Base-by-base conservation (phyloP, 2,113 vertebrate species). In the Tichodroma muraria region DNA sequence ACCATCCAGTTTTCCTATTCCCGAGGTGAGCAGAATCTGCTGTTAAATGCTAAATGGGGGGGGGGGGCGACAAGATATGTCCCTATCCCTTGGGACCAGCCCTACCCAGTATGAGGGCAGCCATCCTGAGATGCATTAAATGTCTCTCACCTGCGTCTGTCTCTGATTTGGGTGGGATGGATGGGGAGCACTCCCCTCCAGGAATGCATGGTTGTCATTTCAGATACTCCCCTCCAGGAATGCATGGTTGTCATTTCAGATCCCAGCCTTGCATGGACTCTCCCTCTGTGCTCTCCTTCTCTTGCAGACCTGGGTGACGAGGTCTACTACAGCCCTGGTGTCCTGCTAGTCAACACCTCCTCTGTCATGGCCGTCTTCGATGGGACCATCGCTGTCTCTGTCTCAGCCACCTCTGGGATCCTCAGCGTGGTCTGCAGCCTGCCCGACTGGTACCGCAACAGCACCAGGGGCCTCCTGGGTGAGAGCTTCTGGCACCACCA, bases 381-480 rank as follows among this genome's bases (percentile, higher is more conserved):
- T 0, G 95, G 92, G 8, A 23, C 60, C 38, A 14, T 96, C 0
- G 59, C 85, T 1, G 9, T 95, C 19, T 90, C 94, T 20, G 23
- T 96, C 82, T 96, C 24, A 0, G 60, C 82, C 2, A 0, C 19
- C 64, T 94, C 92, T 0, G 6, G 90, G 54, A 91, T 96, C 11
- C 95, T 96, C 79, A 93, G 50, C 0, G 2, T 85, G 76, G 47
- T 96, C 56, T 96, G 96, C 94, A 96, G 63, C 80, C 80, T 96
- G 52, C 92, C 94, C 0, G 2, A 50, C 57, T 5, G 1, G 52
- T 96, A 95, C 79, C 35, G 0, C 80, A 94, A 90, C 56, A 60
- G 68, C 82, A 96, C 95, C 76, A 92, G 75, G 27, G 96, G 96
- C 33, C 95, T 96, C 38, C 85, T 96, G 76, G 95, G 95, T 96